A percentile compares a stretch with the other conserved stretches of the same genome.
Evolutionary conservation across 2,888 invertebrate species (phyloP).

Genomic region (Parnassius smintheus): DNA sequence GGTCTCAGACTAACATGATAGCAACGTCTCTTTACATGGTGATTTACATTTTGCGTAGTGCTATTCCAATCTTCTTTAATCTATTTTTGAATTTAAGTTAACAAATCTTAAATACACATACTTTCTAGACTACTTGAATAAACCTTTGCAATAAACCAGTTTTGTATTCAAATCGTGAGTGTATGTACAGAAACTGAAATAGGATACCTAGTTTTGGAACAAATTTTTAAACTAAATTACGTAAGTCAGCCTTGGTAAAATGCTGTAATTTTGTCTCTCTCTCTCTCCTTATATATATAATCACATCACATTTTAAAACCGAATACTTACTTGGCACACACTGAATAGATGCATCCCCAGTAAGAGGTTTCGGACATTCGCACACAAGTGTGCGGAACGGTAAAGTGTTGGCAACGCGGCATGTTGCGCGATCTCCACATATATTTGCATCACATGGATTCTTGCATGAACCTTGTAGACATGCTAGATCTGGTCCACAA

Average conservation of each 20-base stretch:
- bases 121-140: too few species aligned
- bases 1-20: too few species aligned
- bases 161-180: slow-evolving; percentile 14
- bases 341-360: slow-evolving; percentile 92
- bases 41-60: too few species aligned
- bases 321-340: slow-evolving; percentile 87
- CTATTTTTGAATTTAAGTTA: too few species aligned
- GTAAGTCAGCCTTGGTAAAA: background rate
- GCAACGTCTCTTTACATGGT: too few species aligned
- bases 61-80: too few species aligned
- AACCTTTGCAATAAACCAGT: background rate
- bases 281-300: too few species aligned
- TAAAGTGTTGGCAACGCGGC: slow-evolving; percentile 91
- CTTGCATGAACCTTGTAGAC: slow-evolving; percentile 88
- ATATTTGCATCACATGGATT: slow-evolving; percentile 91
- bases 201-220: background rate
- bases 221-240: background rate
- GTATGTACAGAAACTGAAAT: slow-evolving; percentile 13
- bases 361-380: slow-evolving; percentile 89
- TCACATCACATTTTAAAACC: too few species aligned
- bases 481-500: slow-evolving; percentile 92
- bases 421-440: slow-evolving; percentile 90
- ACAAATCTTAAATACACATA: too few species aligned
- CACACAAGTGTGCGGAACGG: slow-evolving; percentile 94
- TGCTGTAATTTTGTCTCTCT: too few species aligned